Conservation (phyloP, 2,113 vertebrate species). For the Clarias macrocephalus region DNA sequence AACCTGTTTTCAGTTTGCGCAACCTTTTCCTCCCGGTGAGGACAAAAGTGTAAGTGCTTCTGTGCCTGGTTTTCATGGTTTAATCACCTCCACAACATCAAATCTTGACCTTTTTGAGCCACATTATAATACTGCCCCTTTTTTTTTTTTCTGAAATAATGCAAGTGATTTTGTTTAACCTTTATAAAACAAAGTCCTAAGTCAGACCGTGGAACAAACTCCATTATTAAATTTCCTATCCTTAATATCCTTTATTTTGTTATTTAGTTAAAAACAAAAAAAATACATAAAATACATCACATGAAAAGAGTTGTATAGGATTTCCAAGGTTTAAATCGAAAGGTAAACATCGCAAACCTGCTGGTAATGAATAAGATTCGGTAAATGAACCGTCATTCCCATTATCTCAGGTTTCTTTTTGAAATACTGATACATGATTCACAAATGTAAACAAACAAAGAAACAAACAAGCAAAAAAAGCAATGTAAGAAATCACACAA, state of each 20-base stretch:
- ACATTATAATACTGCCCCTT: neutral
- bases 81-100: neutral
- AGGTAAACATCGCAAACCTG: conserved; percentile 32
- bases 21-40: neutral
- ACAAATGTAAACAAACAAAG: neutral
- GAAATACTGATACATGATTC: conserved; percentile 21
- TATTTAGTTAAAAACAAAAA: neutral
- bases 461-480: neutral
- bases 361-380: neutral
- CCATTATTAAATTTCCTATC: neutral
- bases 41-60: neutral
- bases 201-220: neutral
- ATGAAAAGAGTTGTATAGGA: conserved; percentile 2
- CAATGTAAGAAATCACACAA: conserved; percentile 9
- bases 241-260: conserved; percentile 4
- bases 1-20: neutral
- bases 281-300: conserved; percentile 17
- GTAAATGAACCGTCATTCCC: conserved; percentile 4
- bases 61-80: neutral
- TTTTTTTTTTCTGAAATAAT: neutral
- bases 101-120: neutral
- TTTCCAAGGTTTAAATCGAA: conserved; percentile 28
- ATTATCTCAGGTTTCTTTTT: conserved; percentile 31
- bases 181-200: neutral
- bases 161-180: neutral